Base-by-base conservation (phyloP, 2,888 invertebrate species). In the Homarus gammarus region DNA sequence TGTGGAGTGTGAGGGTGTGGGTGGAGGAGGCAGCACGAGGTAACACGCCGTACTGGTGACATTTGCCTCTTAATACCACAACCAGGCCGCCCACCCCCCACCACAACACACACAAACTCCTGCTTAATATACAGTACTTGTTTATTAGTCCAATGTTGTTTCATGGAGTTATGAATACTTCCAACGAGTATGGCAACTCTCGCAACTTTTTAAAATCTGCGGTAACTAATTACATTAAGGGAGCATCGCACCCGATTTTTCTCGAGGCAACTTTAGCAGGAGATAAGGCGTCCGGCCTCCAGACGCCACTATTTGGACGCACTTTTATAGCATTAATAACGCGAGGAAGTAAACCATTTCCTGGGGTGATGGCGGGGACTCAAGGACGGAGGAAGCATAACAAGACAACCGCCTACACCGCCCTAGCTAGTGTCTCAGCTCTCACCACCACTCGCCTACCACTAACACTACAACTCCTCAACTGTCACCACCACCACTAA, bases 161-260 rank as follows among this genome's bases (percentile, higher is more conserved):
- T 56, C 3, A 22, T 22, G 18, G 56, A 73, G 73, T 73, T 73
- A 38, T 73, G 73, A 73, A 73, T 36, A 73, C 73, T 73, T 38
- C 2, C 38, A 73, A 73, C 73, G 36, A 38, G 73, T 40, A 36
- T 36, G 73, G 22, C 73, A 73, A 73, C 73, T 72, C 72, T 6
- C 38, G 40, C 15, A 73, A 73, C 73, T 73, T 73, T 38, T 22
- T 8, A 3, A 49, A 44, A 40, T 75, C 75, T n/a, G 31, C 75
- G n/a, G n/a, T 75, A 75, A 75, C n/a, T 75, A 75, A 75, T 75
- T n/a, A 75, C 75, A 75, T 75, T 75, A 44, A n/a, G 18, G 75
- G 44, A 49, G 44, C 44, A 75, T 75, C 12, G 27, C 31, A 27
- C n/a, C 75, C 27, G 10, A 44, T 75, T 75, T 44, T 44, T 75